Conservation (phyloP, 2,797 vertebrate species). For the Fratercula arctica region DNA sequence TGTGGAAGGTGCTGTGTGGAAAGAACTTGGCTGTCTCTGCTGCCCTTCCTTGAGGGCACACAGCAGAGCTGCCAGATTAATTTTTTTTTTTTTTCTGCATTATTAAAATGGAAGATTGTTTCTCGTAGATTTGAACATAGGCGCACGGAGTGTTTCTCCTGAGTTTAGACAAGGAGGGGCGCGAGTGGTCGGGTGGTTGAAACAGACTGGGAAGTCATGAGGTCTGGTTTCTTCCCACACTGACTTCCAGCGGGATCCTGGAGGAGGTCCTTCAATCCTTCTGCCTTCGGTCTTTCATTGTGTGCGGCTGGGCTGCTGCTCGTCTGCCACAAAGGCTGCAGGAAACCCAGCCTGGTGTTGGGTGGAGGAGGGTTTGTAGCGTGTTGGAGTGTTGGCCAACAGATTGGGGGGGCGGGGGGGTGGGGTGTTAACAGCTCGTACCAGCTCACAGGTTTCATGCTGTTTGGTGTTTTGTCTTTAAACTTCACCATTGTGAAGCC, state of each 20-base stretch:
- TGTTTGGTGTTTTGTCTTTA: neutral
- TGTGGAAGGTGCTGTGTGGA: conserved; percentile 41
- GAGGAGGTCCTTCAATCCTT: conserved; percentile 5
- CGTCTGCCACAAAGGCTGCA: neutral
- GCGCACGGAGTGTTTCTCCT: neutral
- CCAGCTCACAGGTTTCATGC: neutral
- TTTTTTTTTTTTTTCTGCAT: neutral
- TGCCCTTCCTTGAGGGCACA: conserved; percentile 60
- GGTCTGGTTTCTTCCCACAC: neutral
- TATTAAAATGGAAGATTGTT: conserved; percentile 35
- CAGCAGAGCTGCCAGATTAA: neutral
- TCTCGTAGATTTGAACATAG: neutral
- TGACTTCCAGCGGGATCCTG: neutral
- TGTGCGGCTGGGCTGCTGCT: neutral
- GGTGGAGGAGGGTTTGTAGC: neutral
- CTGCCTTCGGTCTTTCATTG: neutral
- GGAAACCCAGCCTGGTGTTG: neutral
- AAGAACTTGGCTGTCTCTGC: conserved; percentile 54
- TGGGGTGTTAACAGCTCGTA: neutral
- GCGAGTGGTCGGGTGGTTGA: neutral
- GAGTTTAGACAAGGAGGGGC: neutral
- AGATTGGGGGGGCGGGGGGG: neutral
- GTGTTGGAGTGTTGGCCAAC: neutral
- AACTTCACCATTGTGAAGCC: neutral
- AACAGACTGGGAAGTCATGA: neutral